Conservation (phyloP, 1,140 invertebrate genomes). For the Drosophila nikananu region DNA sequence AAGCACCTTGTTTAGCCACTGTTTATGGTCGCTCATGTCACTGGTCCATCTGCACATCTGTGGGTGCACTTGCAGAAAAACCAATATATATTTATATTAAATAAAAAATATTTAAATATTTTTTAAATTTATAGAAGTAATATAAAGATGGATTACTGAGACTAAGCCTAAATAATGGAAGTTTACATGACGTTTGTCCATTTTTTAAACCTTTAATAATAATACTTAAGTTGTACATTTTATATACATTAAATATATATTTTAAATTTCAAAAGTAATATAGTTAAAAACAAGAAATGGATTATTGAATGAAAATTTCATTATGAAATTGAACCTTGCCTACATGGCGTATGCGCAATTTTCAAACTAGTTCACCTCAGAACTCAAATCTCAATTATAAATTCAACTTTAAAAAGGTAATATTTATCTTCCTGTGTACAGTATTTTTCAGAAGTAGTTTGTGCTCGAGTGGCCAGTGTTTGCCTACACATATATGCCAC, state of each 20-base stretch:
- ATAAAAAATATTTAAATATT: not conserved
- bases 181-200: too few relatives aligned
- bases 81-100: too few relatives aligned
- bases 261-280: too few relatives aligned
- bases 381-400: not conserved
- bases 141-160: too few relatives aligned
- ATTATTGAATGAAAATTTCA: too few relatives aligned
- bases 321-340: too few relatives aligned
- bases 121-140: too few relatives aligned
- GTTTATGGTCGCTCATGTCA: slow-evolving; percentile 81
- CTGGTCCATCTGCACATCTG: slow-evolving; percentile 62
- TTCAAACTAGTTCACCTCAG: fast-evolving
- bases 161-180: not conserved
- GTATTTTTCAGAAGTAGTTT: slow-evolving; percentile 7
- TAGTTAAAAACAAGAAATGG: too few relatives aligned
- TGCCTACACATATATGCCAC: slow-evolving; percentile 23
- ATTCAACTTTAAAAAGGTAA: not conserved
- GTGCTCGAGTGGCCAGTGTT: slow-evolving; percentile 14
- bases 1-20: slow-evolving; percentile 83
- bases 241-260: too few relatives aligned
- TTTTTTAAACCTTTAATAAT: too few relatives aligned
- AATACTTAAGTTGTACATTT: too few relatives aligned
- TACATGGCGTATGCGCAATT: not conserved
- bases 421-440: not conserved
- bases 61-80: slow-evolving; percentile 8